Conservation (phyloP, 2,113 vertebrate genomes). For the Heterotis niloticus region DNA sequence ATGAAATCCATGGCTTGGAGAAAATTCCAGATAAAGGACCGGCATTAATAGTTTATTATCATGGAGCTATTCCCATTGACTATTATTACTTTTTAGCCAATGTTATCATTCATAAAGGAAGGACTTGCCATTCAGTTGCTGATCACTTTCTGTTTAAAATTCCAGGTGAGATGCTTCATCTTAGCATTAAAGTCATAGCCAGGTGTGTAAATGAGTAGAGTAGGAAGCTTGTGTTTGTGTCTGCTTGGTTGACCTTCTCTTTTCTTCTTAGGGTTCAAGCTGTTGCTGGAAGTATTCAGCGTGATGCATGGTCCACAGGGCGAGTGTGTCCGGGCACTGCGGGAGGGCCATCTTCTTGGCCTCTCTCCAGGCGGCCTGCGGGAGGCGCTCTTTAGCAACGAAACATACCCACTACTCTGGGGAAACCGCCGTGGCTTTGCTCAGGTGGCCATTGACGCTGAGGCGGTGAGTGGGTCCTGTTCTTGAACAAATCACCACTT, state of each 20-base stretch:
- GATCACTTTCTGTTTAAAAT: conserved; percentile 84
- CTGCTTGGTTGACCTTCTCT: not conserved
- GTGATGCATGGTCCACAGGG: conserved; percentile 87
- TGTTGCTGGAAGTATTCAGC: conserved; percentile 82
- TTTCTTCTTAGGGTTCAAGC: conserved; percentile 79
- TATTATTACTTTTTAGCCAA: conserved; percentile 87
- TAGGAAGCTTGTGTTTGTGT: not conserved
- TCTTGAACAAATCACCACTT: too few relatives aligned
- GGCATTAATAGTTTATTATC: conserved; percentile 91
- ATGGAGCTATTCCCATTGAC: conserved; percentile 90
- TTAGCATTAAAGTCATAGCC: not conserved
- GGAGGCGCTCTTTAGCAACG: conserved; percentile 89
- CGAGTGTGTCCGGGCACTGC: conserved; percentile 83
- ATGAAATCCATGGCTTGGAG: conserved; percentile 71
- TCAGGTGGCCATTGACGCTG: conserved; percentile 90
- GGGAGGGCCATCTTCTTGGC: conserved; percentile 74
- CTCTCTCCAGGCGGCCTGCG: conserved; percentile 89
- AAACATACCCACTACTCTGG: conserved; percentile 84
- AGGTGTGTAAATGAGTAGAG: not conserved
- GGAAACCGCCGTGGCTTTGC: conserved; percentile 88
- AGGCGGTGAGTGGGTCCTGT: conserved; percentile 76
- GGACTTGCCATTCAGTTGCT: conserved; percentile 85
- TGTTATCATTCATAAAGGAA: conserved; percentile 75
- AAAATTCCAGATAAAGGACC: conserved; percentile 76
- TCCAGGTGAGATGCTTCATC: conserved; percentile 54